These are phyloP conservation scores for Drosophila silvestris DNA, from an alignment of 2,888 invertebrate species.

Conservation along the genomic window DNA sequence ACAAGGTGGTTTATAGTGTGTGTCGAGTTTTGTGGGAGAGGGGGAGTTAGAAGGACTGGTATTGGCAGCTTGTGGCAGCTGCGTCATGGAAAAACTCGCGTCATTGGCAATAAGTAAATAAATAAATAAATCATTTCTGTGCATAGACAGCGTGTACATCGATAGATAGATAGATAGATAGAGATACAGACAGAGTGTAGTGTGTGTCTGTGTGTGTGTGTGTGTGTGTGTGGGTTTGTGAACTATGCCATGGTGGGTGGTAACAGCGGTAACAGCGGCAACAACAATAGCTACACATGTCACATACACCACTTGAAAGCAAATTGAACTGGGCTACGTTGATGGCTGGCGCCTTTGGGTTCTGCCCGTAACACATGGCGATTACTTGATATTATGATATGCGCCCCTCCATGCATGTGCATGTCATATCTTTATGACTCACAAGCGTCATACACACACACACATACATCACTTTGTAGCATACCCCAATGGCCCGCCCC, in stretches of 20 bases:
- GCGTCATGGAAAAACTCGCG: conserved; percentile 68
- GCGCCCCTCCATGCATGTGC: conserved; percentile 5
- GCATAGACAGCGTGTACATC: conserved; percentile 58
- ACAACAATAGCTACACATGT: conserved; percentile 36
- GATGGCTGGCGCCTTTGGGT: conserved; percentile 67
- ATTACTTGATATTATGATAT: conserved; percentile 64
- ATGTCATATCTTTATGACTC: conserved; percentile 54
- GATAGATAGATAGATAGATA: conserved; percentile 50
- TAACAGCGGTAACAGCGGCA: conserved; percentile 41
- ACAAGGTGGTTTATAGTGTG: conserved; percentile 30
- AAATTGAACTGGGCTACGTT: conserved; percentile 68
- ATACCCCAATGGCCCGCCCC: not conserved
- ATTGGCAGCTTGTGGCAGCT: conserved; percentile 66
- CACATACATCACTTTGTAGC: not conserved
- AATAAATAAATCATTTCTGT: conserved; percentile 77
- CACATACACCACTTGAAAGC: conserved; percentile 61
- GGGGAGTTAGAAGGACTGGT: not conserved
- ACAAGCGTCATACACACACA: conserved; percentile 19
- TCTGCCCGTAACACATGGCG: conserved; percentile 67
- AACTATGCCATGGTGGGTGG: conserved; percentile 33
- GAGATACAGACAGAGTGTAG: conserved; percentile 21
- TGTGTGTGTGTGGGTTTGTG: conserved; percentile 7
- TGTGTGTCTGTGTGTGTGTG: conserved; percentile 1
- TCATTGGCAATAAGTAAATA: conserved; percentile 76
- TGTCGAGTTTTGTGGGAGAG: not conserved